phyloP scores from a whole-genome alignment of 2,888 invertebrate species.

The Euplagia quadripunctaria region DNA sequence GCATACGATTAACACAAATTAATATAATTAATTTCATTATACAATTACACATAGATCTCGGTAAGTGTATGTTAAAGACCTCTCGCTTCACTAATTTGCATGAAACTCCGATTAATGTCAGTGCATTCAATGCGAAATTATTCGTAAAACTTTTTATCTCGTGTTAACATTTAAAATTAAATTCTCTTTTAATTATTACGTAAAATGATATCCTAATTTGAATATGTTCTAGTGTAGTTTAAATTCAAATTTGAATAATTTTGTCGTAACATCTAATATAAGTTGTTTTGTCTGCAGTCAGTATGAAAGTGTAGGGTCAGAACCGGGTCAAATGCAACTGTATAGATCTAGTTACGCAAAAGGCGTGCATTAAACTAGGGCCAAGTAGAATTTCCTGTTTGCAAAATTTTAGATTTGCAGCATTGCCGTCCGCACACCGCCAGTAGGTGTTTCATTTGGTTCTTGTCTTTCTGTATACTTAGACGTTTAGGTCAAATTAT shows the following conservation, averaged over 20 bases:
- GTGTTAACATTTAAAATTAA: conserved; percentile 7
- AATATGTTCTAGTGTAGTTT: background rate
- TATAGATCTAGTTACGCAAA: conserved; percentile 46
- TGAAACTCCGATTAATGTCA: conserved; percentile 29
- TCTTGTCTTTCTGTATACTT: conserved; percentile 20
- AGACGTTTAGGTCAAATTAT: background rate
- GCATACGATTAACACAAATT: conserved; percentile 48
- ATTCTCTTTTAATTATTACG: background rate
- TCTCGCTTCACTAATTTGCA: conserved; percentile 30
- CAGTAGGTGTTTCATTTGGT: background rate
- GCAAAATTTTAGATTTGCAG: conserved; percentile 45
- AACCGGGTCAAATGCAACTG: conserved; percentile 52
- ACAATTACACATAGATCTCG: conserved; percentile 31
- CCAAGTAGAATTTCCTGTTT: conserved; percentile 49
- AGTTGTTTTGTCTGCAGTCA: conserved; percentile 10
- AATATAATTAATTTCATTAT: conserved; percentile 40
- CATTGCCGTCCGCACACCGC: conserved; percentile 2
- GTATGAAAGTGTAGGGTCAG: conserved; percentile 48
- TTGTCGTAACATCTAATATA: background rate
- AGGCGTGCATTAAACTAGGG: conserved; percentile 34
- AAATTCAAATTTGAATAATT: conserved; percentile 10
- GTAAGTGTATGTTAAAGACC: conserved; percentile 33
- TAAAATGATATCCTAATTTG: background rate
- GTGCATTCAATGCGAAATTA: conserved; percentile 22
- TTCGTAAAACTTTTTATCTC: background rate